These are phyloP conservation scores for Symphodus melops DNA, from an alignment of 2,113 vertebrate species.

Conservation along the genomic window DNA sequence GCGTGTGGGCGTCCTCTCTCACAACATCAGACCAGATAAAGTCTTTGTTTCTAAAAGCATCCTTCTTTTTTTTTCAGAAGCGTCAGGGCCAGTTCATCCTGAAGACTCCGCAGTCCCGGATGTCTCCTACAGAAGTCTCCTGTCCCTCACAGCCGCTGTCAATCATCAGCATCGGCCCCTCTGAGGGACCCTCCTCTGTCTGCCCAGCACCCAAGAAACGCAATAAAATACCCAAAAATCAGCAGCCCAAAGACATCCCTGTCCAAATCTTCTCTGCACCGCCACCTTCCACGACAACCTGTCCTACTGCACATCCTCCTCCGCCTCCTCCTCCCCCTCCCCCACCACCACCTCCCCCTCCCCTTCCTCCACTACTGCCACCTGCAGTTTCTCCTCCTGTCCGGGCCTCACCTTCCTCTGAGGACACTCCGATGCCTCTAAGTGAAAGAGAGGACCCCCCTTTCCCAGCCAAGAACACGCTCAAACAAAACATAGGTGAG, in stretches of 20 bases:
- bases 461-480: constrained; percentile 70
- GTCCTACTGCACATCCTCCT: not conserved
- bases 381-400: constrained; percentile 33
- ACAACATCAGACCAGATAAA: constrained; percentile 1
- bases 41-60: not conserved
- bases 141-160: constrained; percentile 61
- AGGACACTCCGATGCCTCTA: constrained; percentile 76
- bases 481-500: constrained; percentile 88
- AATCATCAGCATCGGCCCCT: constrained; percentile 56
- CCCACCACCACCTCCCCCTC: constrained; percentile 5
- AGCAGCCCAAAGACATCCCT: constrained; percentile 72
- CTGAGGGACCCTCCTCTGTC: constrained; percentile 20
- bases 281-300: constrained; percentile 40
- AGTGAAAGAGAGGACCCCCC: constrained; percentile 58
- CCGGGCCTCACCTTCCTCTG: constrained; percentile 1
- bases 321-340: not conserved
- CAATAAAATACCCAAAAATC: constrained; percentile 58
- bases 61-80: constrained; percentile 79
- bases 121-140: constrained; percentile 30
- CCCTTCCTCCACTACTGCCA: constrained; percentile 7
- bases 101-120: constrained; percentile 78
- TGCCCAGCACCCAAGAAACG: constrained; percentile 41
- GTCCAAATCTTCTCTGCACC: constrained; percentile 75
- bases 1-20: not conserved
- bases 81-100: constrained; percentile 81